Percentiles rank a stretch among this genome's conserved stretches.
These are phyloP conservation scores for Elmis aenea DNA, from an alignment of 2,888 invertebrate species.

Conservation along the genomic window DNA sequence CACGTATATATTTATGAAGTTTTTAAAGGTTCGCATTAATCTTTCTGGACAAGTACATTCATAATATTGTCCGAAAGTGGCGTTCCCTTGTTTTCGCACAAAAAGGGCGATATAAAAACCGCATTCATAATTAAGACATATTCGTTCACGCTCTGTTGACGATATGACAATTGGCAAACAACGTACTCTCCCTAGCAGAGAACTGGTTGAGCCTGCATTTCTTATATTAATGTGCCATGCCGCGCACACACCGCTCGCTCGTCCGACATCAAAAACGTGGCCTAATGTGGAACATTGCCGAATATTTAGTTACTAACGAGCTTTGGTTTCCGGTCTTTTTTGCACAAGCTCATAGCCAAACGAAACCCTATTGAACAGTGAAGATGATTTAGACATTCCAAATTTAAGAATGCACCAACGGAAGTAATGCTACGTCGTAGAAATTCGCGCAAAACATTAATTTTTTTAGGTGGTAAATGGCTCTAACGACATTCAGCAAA, in stretches of 20 bases:
- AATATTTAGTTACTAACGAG: conserved; percentile 26
- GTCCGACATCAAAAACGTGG: conserved; percentile 10
- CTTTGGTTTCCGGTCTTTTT: conserved; percentile 22
- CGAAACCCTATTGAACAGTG: too few relatives aligned
- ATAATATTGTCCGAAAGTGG: conserved; percentile 17
- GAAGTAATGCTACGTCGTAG: too few relatives aligned
- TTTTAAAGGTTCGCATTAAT: conserved; percentile 15
- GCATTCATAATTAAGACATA: conserved; percentile 22
- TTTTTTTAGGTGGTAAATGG: too few relatives aligned
- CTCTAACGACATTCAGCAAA: too few relatives aligned
- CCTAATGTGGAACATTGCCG: conserved; percentile 19
- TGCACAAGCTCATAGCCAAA: too few relatives aligned
- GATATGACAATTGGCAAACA: conserved; percentile 18
- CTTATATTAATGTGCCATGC: conserved; percentile 4
- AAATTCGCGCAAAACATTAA: too few relatives aligned
- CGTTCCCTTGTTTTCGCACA: conserved; percentile 16
- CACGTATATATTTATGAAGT: too few relatives aligned
- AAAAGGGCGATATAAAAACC: conserved; percentile 21
- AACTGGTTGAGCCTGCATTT: conserved; percentile 13
- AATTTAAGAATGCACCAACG: too few relatives aligned
- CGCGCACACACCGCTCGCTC: conserved; percentile 1
- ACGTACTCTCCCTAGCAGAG: conserved; percentile 11
- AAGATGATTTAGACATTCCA: too few relatives aligned
- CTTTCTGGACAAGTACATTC: conserved; percentile 17
- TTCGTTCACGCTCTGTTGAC: conserved; percentile 20